These are phyloP conservation scores for Periophthalmodon schlosseri DNA, from an alignment of 2,113 vertebrate species.

Conservation along the genomic window DNA sequence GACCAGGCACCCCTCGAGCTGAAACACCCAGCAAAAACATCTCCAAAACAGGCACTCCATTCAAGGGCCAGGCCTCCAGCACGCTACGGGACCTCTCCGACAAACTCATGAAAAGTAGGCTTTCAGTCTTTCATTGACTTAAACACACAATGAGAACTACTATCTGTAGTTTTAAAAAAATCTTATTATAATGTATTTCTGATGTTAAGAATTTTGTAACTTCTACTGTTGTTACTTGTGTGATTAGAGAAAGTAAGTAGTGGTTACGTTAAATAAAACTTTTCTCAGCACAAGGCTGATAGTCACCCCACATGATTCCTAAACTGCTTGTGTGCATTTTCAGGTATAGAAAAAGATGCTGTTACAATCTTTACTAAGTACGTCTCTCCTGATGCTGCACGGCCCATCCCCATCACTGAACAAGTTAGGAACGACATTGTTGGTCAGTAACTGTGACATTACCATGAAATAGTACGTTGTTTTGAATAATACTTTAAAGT, in stretches of 20 bases:
- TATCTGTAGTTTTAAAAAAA: not conserved
- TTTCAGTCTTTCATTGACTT: not conserved
- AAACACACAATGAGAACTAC: not conserved
- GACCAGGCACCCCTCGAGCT: conserved; percentile 44
- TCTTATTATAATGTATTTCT: not conserved
- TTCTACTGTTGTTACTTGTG: too few species aligned
- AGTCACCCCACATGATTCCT: too few species aligned
- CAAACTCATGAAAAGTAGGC: conserved; percentile 96
- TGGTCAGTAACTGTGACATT: conserved; percentile 77
- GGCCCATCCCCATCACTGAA: conserved; percentile 95
- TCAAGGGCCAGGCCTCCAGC: conserved; percentile 79
- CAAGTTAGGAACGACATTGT: conserved; percentile 95
- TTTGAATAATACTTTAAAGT: not conserved
- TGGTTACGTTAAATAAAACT: too few species aligned
- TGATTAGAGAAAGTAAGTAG: too few species aligned
- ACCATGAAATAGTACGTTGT: not conserved
- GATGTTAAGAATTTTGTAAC: not conserved
- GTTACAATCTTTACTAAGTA: conserved; percentile 98
- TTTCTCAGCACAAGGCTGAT: too few species aligned
- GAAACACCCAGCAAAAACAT: conserved; percentile 73
- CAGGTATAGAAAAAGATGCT: conserved; percentile 97
- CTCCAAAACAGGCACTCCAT: conserved; percentile 80
- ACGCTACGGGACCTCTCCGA: conserved; percentile 86
- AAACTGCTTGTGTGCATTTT: conserved; percentile 12
- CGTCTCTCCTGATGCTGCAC: conserved; percentile 95